Percentiles rank a stretch among this genome's conserved stretches.
Evolutionary conservation across 1,140 invertebrate species (phyloP).

Genomic region (Arion vulgaris): DNA sequence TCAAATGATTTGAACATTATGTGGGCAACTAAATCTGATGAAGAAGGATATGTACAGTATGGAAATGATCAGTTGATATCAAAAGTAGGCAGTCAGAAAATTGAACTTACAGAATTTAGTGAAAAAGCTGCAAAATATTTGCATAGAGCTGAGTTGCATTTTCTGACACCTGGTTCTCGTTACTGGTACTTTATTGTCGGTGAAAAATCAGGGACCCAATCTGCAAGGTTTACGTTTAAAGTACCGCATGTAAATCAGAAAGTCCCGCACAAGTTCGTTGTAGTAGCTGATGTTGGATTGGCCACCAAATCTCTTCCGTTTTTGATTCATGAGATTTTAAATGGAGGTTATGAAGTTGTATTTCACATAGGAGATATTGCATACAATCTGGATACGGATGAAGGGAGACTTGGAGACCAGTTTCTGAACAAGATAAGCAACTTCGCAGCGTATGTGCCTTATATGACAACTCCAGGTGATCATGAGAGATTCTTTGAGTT

Average conservation of each 20-base stretch:
- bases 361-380: constrained; percentile 84
- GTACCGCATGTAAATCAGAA: constrained; percentile 42
- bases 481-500: constrained; percentile 63
- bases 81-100: constrained; percentile 45
- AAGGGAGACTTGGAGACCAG: constrained; percentile 66
- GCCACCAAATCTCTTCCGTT: constrained; percentile 84
- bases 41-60: constrained; percentile 53
- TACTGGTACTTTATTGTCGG: constrained; percentile 57
- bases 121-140: constrained; percentile 51
- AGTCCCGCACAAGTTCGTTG: constrained; percentile 76
- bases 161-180: constrained; percentile 48
- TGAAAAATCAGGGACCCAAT: constrained; percentile 41
- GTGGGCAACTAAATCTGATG: constrained; percentile 55
- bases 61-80: constrained; percentile 38
- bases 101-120: constrained; percentile 46
- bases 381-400: constrained; percentile 68
- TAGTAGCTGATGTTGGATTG: constrained; percentile 92
- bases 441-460: constrained; percentile 68
- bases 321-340: constrained; percentile 86
- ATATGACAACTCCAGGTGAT: constrained; percentile 73
- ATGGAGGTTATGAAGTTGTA: constrained; percentile 85
- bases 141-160: constrained; percentile 52
- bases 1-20: constrained; percentile 57
- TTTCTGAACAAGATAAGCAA: constrained; percentile 68
- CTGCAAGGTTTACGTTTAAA: constrained; percentile 54